Base-by-base conservation (phyloP, 2,113 vertebrate species). In the Rhinolophus ferrumequinum region DNA sequence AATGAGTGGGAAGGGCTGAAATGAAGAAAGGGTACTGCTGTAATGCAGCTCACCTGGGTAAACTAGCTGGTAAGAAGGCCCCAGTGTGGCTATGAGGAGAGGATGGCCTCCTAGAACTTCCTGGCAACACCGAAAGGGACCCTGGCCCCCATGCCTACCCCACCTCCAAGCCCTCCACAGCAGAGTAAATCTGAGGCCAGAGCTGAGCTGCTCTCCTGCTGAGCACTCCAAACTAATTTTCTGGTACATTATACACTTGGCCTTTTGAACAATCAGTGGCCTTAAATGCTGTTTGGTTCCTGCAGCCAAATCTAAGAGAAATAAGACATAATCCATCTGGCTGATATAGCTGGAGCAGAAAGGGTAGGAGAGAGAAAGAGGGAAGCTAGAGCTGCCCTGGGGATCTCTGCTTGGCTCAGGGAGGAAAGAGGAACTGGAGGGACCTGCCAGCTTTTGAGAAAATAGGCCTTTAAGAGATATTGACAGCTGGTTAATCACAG, bases 211-310 rank as follows among this genome's bases (percentile, higher is more conserved):
- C 97, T 92, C 96, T 97, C 97, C 97, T 95, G 95, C 96, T 2
- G 90, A 96, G 98, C 90, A 98, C 97, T 97, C 97, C 98, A 98
- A 98, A 98, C 98, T 98, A 96, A 98, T 99, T 98, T 98, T 98
- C 97, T 98, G 98, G 97, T 97, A 80, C 97, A 97, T 98, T 98
- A 98, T 98, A 97, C 96, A 92, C 96, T 98, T 98, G 98, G 98
- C 98, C 98, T 98, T 97, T 98, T 9, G 88, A 98, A 97, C 98
- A 98, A 98, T 97, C 96, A 26, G 92, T 96, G 98, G 38, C 98
- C 97, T 95, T 95, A 97, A 98, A 97, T 76, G 96, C 97, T 95
- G 97, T 98, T 98, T 97, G 98, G 96, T 95, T 98, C 98, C 97
- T 66, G 90, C 97, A 98, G 98, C 98, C 98, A 98, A 97, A 98